Conservation (phyloP, 2,113 vertebrate genomes). For the Siniperca knerii region DNA sequence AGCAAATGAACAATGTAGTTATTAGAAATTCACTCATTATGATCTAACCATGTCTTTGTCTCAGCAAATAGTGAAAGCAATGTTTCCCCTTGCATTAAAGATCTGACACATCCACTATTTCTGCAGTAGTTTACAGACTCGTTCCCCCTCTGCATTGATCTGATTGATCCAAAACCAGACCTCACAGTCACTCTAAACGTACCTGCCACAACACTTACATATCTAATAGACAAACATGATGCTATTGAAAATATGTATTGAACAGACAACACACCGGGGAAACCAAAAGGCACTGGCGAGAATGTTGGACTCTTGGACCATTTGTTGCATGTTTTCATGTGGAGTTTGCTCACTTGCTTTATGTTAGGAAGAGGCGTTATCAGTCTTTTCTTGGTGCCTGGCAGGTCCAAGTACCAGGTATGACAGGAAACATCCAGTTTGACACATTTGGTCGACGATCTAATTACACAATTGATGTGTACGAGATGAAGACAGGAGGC, state of each 20-base stretch:
- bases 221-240: neutral
- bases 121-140: neutral
- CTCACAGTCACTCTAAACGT: neutral
- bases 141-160: neutral
- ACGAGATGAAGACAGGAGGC: constrained; percentile 93
- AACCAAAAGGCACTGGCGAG: neutral
- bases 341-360: neutral
- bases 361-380: constrained; percentile 1
- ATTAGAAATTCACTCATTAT: neutral
- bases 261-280: neutral
- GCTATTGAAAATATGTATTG: neutral
- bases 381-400: constrained; percentile 22
- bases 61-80: neutral
- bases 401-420: constrained; percentile 97
- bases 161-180: neutral
- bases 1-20: neutral
- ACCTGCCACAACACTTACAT: neutral
- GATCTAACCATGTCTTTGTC: neutral
- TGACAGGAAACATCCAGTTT: constrained; percentile 99
- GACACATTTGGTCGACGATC: constrained; percentile 95
- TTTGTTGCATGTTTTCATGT: constrained; percentile 2
- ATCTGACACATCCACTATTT: neutral
- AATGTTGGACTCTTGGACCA: neutral
- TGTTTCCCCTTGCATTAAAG: neutral
- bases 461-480: constrained; percentile 98